Evolutionary conservation across 2,113 vertebrate genomes (phyloP), one percentile per base, ranked within the genome.

Genomic region (Anoura caudifer): DNA sequence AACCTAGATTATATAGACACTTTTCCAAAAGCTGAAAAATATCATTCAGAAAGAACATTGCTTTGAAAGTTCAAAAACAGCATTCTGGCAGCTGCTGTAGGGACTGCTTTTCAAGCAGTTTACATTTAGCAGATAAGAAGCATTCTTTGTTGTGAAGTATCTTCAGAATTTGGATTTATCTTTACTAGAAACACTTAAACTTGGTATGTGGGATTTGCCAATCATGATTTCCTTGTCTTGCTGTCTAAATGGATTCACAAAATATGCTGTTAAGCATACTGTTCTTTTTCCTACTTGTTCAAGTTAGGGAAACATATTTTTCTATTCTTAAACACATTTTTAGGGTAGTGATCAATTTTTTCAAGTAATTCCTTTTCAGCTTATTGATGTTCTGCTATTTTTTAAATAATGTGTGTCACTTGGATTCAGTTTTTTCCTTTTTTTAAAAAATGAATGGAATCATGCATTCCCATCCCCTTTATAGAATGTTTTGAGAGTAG

Each of bases 151-250:
- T 87, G 69, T 52, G 26, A 95, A 97, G 26, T 83, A 16, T 90
- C 43, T 90, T 87, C 38, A 93, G 81, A 87, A 82, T 76, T 93
- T 95, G 52, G 43, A 24, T 81, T 90, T 90, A 75, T 94, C 61
- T 96, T 84, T 54, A 63, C 69, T 86, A 65, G 80, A 96, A 92
- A 77, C 38, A 52, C 69, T 86, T 90, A 82, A 87, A 90, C 81
- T 95, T 94, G 72, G 17, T 69, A 52, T 85, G 41, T 89, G 20
- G 41, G 26, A 14, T 89, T 88, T 95, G 56, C n/a, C 47, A 75
- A 0, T 89, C 43, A 59, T 75, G 72, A 72, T 89, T 85, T 89
- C 63, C 31, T 63, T 84, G 84, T 65, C 84, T 41, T 22, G 38
- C 17, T 89, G 33, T 28, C 54, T 80, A 69, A 90, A 33, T 88